Evolutionary conservation across 2,113 vertebrate genomes (phyloP).

Genomic region (Neolamprologus ventralis): DNA sequence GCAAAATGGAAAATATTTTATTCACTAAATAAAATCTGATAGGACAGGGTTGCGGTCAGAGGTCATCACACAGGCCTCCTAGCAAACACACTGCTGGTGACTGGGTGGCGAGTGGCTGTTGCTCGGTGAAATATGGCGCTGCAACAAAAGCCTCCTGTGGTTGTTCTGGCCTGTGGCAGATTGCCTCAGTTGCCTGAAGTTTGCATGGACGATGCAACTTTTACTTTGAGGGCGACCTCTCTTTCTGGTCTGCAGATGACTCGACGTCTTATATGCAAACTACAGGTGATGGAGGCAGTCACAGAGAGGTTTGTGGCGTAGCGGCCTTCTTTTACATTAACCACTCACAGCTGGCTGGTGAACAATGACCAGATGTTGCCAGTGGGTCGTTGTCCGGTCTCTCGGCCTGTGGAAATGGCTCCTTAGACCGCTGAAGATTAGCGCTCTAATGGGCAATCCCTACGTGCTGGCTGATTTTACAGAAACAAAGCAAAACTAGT

Average conservation of each 20-base stretch:
- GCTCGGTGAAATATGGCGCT: not conserved
- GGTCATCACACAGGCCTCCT: not conserved
- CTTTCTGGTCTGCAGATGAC: not conserved
- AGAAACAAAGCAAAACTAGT: not conserved
- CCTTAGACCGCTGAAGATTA: not conserved
- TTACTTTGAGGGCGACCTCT: not conserved
- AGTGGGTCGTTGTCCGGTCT: rapidly evolving
- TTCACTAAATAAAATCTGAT: not conserved
- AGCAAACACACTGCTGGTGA: not conserved
- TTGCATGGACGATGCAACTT: not conserved
- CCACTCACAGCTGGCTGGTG: not conserved
- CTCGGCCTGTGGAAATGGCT: not conserved
- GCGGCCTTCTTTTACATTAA: not conserved
- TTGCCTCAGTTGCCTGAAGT: not conserved
- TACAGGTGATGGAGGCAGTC: not conserved
- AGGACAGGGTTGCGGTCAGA: not conserved
- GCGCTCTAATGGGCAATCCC: not conserved
- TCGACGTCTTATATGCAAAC: not conserved
- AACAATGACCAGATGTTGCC: not conserved
- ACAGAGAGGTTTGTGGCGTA: not conserved
- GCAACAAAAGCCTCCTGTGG: not conserved
- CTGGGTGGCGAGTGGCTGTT: not conserved
- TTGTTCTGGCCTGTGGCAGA: not conserved
- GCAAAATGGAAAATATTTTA: not conserved
- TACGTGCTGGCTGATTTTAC: not conserved